Base-by-base conservation (phyloP, 1,140 invertebrate genomes). In the Calephelis virginiensis region DNA sequence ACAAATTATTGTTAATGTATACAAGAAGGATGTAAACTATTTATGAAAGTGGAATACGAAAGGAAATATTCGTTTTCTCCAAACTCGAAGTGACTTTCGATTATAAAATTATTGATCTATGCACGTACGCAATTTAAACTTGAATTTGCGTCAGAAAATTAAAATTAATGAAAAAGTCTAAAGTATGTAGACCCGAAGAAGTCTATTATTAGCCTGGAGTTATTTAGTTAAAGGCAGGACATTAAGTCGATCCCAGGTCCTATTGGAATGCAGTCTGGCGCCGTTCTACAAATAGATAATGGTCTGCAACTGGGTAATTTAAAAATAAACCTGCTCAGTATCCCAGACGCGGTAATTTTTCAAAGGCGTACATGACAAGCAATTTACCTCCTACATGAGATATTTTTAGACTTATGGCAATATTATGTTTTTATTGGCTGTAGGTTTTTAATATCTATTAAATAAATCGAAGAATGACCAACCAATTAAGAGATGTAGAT, bases 211-310 rank as follows among this genome's bases (percentile, higher is more conserved):
- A 89, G 70, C 67, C 17, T 64, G 69, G 61, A 63, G 47, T 53
- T 50, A 64, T 53, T 74, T 80, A 77, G 75, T 67, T 71, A 69
- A 75, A 77, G 81, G 72, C 79, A 77, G 77, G 76, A 73, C 76
- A 83, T 83, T 83, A 84, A 86, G 79, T 74, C 76, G 76, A 84
- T 81, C 78, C 82, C 79, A 80, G 77, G 74, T 87, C 83, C 81
- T 82, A 65, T 70, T 75, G 85, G 87, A 90, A 90, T 90, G 87
- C 78, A 68, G 87, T 87, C 77, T 79, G 83, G 86, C 86, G 86
- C 83, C 86, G 73, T 62, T 77, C 82, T 72, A 72, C 70, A 81
- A 85, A 88, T 89, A 87, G 81, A 89, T 79, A 71, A 79, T 68
- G 66, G 67, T 74, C 72, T 73, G 53, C 68, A 69, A 68, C 68